Evolutionary conservation across 2,797 vertebrate genomes (phyloP).

Genomic region (Psittacula derbiana): DNA sequence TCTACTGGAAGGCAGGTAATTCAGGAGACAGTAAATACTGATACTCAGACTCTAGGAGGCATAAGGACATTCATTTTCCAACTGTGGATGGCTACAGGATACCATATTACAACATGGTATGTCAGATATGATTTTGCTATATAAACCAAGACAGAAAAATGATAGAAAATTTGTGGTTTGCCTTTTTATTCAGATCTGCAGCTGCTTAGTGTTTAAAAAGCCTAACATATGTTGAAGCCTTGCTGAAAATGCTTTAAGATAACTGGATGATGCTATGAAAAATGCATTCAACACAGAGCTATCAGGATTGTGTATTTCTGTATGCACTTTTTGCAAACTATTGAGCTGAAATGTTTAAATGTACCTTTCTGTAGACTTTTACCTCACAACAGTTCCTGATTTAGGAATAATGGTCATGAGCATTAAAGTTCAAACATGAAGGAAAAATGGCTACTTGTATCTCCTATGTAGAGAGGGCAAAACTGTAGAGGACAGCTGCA

Average conservation of each 20-base stretch:
- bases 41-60: background rate
- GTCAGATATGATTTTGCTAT: background rate
- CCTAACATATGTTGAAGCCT: background rate
- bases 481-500: background rate
- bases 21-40: background rate
- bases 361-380: background rate
- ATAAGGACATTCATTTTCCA: background rate
- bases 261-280: background rate
- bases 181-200: background rate
- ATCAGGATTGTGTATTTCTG: background rate
- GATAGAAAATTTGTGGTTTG: background rate
- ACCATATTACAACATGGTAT: background rate
- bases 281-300: background rate
- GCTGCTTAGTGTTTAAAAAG: background rate
- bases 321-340: background rate
- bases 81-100: background rate
- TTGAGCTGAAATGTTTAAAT: background rate
- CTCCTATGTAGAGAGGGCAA: background rate
- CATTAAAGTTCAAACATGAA: background rate
- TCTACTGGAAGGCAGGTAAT: background rate
- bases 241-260: background rate
- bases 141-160: background rate
- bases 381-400: background rate
- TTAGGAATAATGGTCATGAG: background rate
- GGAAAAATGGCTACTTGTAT: background rate